phyloP scores from a whole-genome alignment of 2,888 invertebrate species.

The Aproaerema taeniolella region DNA sequence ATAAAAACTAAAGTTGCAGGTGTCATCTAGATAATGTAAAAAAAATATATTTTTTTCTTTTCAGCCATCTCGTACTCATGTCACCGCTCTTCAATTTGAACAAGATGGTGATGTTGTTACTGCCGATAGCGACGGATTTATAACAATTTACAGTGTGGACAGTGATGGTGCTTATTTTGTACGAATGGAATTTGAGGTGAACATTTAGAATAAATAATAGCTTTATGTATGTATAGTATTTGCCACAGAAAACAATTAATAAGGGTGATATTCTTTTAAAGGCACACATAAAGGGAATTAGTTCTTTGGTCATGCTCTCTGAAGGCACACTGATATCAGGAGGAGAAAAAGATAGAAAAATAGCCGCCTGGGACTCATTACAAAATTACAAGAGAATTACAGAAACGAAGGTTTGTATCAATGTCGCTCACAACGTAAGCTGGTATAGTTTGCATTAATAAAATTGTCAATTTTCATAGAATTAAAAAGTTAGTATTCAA shows the following conservation, averaged over 20 bases:
- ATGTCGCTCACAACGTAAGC: too few relatives aligned
- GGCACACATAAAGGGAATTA: slow-evolving; percentile 92
- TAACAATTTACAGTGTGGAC: slow-evolving; percentile 93
- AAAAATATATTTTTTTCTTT: slow-evolving; percentile 16
- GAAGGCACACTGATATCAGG: slow-evolving; percentile 94
- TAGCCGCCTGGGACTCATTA: slow-evolving; percentile 94
- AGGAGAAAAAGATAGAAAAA: slow-evolving; percentile 92
- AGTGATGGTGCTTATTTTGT: slow-evolving; percentile 94
- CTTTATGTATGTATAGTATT: too few relatives aligned
- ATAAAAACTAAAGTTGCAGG: too few relatives aligned
- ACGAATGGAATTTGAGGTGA: slow-evolving; percentile 89
- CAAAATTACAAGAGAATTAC: slow-evolving; percentile 94
- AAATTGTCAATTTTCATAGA: too few relatives aligned
- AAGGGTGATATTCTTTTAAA: too few relatives aligned
- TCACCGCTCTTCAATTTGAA: slow-evolving; percentile 93
- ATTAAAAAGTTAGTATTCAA: too few relatives aligned
- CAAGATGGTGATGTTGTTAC: slow-evolving; percentile 95
- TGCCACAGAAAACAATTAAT: too few relatives aligned
- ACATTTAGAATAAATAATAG: neutral
- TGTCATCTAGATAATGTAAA: too few relatives aligned
- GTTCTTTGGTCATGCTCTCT: slow-evolving; percentile 90
- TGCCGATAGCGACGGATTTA: slow-evolving; percentile 94
- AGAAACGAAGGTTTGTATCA: slow-evolving; percentile 87
- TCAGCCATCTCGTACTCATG: slow-evolving; percentile 88
- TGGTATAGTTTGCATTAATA: too few relatives aligned